Percentiles rank a stretch among this genome's conserved stretches.
Conservation (phyloP, 2,888 invertebrate genomes). For the Leptura quadrifasciata region DNA sequence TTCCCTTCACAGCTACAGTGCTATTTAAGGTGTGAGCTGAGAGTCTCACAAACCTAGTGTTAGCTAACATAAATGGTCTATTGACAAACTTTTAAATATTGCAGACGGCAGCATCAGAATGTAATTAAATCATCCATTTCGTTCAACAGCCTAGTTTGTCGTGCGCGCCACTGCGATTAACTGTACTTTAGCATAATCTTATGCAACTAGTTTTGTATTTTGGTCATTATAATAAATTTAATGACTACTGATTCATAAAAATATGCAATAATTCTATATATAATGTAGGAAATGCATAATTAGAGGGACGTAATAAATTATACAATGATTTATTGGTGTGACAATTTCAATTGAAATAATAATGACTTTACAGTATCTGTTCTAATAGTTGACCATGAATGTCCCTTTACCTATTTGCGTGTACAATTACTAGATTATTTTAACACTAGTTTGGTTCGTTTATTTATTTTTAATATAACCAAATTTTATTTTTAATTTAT, state of each 20-base stretch:
- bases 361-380: background rate
- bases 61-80: no score
- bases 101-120: no score
- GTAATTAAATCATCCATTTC: no score
- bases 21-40: no score
- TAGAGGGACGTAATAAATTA: conserved; percentile 8
- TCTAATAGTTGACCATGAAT: background rate
- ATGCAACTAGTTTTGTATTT: conserved; percentile 13
- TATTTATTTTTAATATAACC: no score
- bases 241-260: conserved; percentile 9
- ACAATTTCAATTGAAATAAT: conserved; percentile 9
- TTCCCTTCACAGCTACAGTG: no score
- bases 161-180: background rate
- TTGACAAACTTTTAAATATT: no score
- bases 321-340: conserved; percentile 13
- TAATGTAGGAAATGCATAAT: conserved; percentile 11
- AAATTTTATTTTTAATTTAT: no score
- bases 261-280: background rate
- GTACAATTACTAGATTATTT: no score
- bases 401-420: no score
- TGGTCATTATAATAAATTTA: background rate
- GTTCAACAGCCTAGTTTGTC: background rate
- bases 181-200: conserved; percentile 1
- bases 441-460: no score
- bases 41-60: no score